Evolutionary conservation across 2,113 vertebrate genomes (phyloP), one percentile per base, ranked within the genome.

Genomic region (Carassius auratus): DNA sequence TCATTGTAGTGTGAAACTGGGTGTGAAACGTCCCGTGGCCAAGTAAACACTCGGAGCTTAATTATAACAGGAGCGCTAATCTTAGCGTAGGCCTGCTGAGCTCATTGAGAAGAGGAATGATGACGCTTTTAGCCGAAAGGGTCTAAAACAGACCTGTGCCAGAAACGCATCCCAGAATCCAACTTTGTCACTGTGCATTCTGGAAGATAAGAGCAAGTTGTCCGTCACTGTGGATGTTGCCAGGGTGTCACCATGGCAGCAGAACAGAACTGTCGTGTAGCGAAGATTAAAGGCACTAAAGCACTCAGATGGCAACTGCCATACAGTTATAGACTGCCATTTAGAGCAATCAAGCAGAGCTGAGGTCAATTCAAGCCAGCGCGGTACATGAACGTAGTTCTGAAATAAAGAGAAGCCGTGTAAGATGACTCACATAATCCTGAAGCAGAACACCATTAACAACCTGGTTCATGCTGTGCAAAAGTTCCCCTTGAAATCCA

Each of bases 201-300:
- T 74, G 68, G 61, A 62, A 33, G 89, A 88, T 89, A 85, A 88
- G 83, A 88, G 78, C 30, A 33, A 88, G 62, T 45, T 77, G 74
- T 86, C 78, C 45, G 7, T 89, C 88, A 86, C 42, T 0, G 19
- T 15, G 38, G 38, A 57, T 62, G 66, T 59, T 9, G 42, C 66
- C 79, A 86, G 30, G 38, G 76, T 73, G 76, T 87, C 84, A 61
- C 85, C 74, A 89, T 88, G 85, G 87, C 79, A 88, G 83, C 89
- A 73, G 83, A 79, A 69, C 45, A 83, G 75, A 85, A 85, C 81
- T 55, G 84, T 38, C n/a, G 33, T 66, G 62, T 57, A 45, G 76
- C 17, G 21, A 75, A 79, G 71, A 86, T 81, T 50, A 50, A 59
- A 80, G 21, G 50, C 26, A 74, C 42, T 14, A 62, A 48, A 81